Evolutionary conservation across 2,113 vertebrate species (phyloP), one percentile per base, ranked within the genome.

Genomic region (Scophthalmus maximus): DNA sequence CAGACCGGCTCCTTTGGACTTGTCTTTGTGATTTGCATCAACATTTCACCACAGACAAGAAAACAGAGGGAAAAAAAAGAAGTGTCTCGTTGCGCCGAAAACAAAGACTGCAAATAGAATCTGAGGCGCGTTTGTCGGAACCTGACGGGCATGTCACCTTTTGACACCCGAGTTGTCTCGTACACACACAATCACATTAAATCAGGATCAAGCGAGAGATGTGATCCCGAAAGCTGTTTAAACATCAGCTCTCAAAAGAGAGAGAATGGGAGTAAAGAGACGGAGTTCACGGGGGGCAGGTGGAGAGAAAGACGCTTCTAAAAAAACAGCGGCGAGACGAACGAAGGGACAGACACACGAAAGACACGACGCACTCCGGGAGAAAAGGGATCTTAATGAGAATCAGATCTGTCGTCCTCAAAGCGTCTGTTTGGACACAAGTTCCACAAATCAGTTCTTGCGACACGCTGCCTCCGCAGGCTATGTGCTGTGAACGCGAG

Each of bases 121-220:
- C 44, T 17, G 6, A 53, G 59, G 52, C 18, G 52, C 25, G 10
- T 64, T 40, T 75, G 73, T 77, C 62, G 60, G 47, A 51, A 78
- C 7, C 68, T 65, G 80, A 85, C 80, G 78, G 66, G 74, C 73
- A 63, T 50, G 52, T 80, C 80, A 78, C 73, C 66, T 49, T 79
- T 25, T 66, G 79, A 68, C 78, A 73, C 49, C 49, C 63, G 76
- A 46, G 51, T 76, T 18, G 67, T 55, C 64, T 32, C 22, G 23
- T 20, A 81, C 66, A 72, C 40, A 58, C 36, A 3, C 61, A 17
- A 46, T 85, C 71, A 40, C 46, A 55, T 61, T 62, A 59, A 32
- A 87, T 84, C 78, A 63, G 61, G 23, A 87, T 85, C 80, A 83
- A 81, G 81, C 53, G 40, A 44, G 47, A 32, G 50, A n/a, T 75